Evolutionary conservation across 2,113 vertebrate genomes (phyloP).

Genomic region (Halcyon senegalensis): DNA sequence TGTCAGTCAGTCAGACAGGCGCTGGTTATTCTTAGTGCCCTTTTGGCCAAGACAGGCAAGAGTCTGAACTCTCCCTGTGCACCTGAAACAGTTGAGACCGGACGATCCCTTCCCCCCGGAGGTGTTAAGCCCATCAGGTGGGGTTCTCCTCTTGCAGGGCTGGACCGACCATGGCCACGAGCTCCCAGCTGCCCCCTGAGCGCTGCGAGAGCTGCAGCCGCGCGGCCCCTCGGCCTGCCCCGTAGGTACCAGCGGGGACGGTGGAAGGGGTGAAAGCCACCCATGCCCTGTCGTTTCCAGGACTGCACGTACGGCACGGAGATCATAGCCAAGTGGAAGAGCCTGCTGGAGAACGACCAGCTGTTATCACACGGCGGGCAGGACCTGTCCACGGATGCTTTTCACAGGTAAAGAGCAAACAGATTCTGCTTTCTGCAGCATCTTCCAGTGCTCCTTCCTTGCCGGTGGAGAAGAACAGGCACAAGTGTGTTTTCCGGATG

Average conservation of each 20-base stretch:
- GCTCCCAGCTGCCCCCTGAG: not conserved
- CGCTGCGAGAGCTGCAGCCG: not conserved
- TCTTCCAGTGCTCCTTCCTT: not conserved
- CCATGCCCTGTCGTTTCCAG: slow-evolving; percentile 58
- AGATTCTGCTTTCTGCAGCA: not conserved
- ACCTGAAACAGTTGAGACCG: not conserved
- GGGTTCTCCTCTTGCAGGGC: not conserved
- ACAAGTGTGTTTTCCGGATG: not conserved
- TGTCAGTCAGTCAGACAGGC: too few relatives aligned
- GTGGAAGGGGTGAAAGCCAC: not conserved
- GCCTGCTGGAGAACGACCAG: slow-evolving; percentile 89
- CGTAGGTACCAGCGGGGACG: not conserved
- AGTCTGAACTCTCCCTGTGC: not conserved
- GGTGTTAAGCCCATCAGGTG: not conserved
- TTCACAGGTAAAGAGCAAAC: slow-evolving; percentile 83
- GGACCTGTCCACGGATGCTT: slow-evolving; percentile 90
- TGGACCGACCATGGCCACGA: not conserved
- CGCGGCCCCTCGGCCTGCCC: not conserved
- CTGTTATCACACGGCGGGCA: slow-evolving; percentile 84
- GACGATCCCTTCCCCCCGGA: not conserved
- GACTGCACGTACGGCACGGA: slow-evolving; percentile 88
- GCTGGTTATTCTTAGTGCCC: not conserved
- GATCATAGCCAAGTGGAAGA: slow-evolving; percentile 92
- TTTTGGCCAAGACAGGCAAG: not conserved
- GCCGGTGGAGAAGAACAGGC: not conserved